Evolutionary conservation across 2,797 vertebrate species (phyloP).

Genomic region (Scarus forsteni): DNA sequence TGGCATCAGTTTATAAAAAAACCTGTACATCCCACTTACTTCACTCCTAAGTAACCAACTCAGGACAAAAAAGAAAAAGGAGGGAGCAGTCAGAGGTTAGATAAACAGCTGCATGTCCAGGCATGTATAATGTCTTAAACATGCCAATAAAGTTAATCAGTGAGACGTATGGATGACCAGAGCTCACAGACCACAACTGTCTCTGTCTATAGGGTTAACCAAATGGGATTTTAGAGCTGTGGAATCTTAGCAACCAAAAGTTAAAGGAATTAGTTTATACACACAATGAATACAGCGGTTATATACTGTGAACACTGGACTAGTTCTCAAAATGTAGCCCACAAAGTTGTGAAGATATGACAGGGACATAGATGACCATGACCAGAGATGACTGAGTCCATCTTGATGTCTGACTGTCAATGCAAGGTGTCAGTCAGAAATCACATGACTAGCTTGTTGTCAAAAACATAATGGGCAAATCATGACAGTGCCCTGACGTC

Average conservation of each 20-base stretch:
- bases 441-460: too few species aligned
- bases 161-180: conserved; percentile 12
- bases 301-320: too few species aligned
- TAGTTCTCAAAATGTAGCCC: too few species aligned
- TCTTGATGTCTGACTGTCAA: too few species aligned
- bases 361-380: too few species aligned
- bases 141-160: conserved; percentile 24
- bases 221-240: not conserved
- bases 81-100: not conserved
- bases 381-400: too few species aligned
- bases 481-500: too few species aligned
- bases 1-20: not conserved
- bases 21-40: not conserved
- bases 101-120: conserved; percentile 42
- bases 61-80: not conserved
- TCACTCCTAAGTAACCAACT: conserved; percentile 35
- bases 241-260: conserved; percentile 7
- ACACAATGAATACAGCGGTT: too few species aligned
- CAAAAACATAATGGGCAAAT: too few species aligned
- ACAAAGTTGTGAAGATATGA: too few species aligned
- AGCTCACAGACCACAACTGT: conserved; percentile 9
- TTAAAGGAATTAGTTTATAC: too few species aligned
- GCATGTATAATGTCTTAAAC: conserved; percentile 32
- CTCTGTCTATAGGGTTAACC: conserved; percentile 2
- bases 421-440: too few species aligned